phyloP scores from a whole-genome alignment of 2,113 vertebrate species.

The Ptyas mucosa region DNA sequence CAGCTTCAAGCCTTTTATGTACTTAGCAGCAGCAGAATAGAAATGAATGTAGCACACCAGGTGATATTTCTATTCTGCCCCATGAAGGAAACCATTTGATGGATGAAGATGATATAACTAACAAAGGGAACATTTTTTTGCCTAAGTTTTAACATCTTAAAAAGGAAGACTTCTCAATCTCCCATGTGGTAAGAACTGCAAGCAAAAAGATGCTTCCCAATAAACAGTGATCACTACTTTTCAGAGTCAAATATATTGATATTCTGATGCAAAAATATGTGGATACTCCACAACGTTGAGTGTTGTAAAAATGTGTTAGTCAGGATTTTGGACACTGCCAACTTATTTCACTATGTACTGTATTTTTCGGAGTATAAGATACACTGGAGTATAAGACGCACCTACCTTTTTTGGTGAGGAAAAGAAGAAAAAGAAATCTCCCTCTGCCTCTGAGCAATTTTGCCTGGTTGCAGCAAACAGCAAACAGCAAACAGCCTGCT shows the following conservation, averaged over 20 bases:
- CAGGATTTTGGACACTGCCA: constrained; percentile 48
- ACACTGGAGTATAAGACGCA: no score
- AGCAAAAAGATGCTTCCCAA: constrained; percentile 31
- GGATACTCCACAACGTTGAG: constrained; percentile 57
- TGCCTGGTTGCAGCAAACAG: no score
- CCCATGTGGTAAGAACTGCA: constrained; percentile 41
- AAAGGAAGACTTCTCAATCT: constrained; percentile 44
- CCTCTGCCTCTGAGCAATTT: no score
- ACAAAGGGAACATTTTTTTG: neutral
- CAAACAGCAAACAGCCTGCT: no score
- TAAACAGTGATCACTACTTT: constrained; percentile 42
- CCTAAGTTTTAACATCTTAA: constrained; percentile 38
- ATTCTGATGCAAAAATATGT: constrained; percentile 23
- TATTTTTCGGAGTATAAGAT: no score
- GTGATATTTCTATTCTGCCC: neutral
- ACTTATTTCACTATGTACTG: constrained; percentile 43
- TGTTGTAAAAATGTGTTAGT: constrained; percentile 6
- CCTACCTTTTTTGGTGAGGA: no score
- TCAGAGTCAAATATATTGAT: neutral
- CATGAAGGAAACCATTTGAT: neutral
- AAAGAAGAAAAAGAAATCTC: no score
- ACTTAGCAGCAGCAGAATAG: neutral
- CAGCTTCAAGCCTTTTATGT: neutral
- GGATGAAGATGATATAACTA: neutral
- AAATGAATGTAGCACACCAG: neutral